A percentile compares a stretch with the other conserved stretches of the same genome.
These are phyloP conservation scores for Argynnis bischoffii DNA, from an alignment of 2,888 invertebrate species.

Conservation along the genomic window DNA sequence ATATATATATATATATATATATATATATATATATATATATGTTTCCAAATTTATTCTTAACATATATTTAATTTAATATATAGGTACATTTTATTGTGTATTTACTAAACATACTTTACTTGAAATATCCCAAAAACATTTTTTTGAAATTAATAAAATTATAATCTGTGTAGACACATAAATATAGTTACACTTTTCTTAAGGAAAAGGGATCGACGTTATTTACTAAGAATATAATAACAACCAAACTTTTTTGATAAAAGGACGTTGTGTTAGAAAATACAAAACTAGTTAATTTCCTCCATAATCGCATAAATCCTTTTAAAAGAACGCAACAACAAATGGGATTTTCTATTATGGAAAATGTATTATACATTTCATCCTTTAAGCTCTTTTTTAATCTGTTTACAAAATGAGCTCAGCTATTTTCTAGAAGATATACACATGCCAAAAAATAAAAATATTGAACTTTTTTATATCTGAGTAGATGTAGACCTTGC, in stretches of 20 bases:
- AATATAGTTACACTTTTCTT: no score
- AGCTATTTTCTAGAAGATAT: background rate
- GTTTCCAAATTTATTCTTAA: no score
- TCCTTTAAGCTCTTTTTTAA: constrained; percentile 21
- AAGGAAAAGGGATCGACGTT: background rate
- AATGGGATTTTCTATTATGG: constrained; percentile 22
- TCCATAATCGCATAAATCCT: constrained; percentile 19
- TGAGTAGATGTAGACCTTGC: background rate
- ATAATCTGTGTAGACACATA: no score
- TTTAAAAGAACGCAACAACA: constrained; percentile 18
- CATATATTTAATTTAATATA: no score
- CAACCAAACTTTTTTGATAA: constrained; percentile 6
- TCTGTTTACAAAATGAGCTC: constrained; percentile 18
- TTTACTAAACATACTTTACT: no score
- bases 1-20: no score
- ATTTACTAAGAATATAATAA: constrained; percentile 17
- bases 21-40: no score
- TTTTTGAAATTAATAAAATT: no score
- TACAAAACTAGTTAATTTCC: constrained; percentile 14
- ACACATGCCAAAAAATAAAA: constrained; percentile 11
- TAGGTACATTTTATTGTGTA: no score
- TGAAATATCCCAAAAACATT: no score
- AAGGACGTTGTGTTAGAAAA: constrained; percentile 2
- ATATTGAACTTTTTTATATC: constrained; percentile 2
- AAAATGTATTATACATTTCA: constrained; percentile 20